Percentiles rank a stretch among this genome's conserved stretches.
Evolutionary conservation across 2,797 vertebrate genomes (phyloP).

Genomic region (Adelosebastes latens): DNA sequence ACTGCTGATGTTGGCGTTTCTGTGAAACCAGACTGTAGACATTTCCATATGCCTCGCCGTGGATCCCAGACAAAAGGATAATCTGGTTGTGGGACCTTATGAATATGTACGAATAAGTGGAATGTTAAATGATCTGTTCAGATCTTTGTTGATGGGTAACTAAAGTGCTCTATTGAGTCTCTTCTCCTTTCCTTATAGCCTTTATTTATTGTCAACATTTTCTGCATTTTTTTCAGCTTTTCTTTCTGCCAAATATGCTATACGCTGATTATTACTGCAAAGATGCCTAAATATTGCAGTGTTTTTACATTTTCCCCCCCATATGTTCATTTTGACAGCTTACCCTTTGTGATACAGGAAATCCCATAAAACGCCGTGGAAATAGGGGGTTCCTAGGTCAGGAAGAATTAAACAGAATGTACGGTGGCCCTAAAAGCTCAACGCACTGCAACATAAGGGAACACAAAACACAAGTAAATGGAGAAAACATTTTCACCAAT

Average conservation of each 20-base stretch:
- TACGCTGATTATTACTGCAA: neutral
- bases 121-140: conserved; percentile 25
- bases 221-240: neutral
- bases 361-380: neutral
- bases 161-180: neutral
- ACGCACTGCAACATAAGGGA: neutral
- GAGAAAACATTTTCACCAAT: neutral
- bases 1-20: conserved; percentile 74
- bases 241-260: neutral
- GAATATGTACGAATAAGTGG: conserved; percentile 45
- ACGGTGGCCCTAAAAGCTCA: neutral
- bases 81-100: conserved; percentile 47
- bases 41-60: conserved; percentile 49
- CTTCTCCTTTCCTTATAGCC: neutral
- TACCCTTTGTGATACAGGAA: neutral
- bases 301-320: neutral
- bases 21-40: conserved; percentile 52
- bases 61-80: conserved; percentile 62
- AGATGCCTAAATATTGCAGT: neutral
- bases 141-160: neutral
- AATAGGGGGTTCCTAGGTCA: neutral
- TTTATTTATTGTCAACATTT: neutral
- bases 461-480: neutral
- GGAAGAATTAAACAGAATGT: neutral
- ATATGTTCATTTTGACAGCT: neutral